Evolutionary conservation across 1,140 invertebrate genomes (phyloP).

Genomic region (Drosophila ironensis): DNA sequence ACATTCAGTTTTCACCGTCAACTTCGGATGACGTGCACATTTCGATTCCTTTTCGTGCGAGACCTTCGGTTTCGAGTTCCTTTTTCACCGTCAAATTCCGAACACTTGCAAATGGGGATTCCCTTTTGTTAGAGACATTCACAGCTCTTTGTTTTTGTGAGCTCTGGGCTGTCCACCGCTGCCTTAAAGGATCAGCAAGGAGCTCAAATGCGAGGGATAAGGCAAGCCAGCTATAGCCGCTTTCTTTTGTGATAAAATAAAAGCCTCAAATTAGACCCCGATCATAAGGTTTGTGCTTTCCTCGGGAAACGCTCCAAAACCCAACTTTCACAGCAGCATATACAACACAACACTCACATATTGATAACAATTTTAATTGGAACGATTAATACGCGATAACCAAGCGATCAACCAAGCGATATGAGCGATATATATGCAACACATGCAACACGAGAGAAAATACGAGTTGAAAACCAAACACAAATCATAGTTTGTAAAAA

Average conservation of each 20-base stretch:
- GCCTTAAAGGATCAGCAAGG: background rate
- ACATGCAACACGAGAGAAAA: constrained; percentile 24
- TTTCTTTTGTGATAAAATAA: constrained; percentile 40
- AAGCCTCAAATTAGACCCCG: constrained; percentile 7
- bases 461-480: constrained; percentile 55
- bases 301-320: too few relatives aligned
- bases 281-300: background rate
- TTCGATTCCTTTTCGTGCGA: too few relatives aligned
- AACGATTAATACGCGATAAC: constrained; percentile 18
- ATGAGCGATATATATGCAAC: constrained; percentile 14
- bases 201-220: constrained; percentile 8
- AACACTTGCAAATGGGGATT: too few relatives aligned
- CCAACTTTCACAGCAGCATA: too few relatives aligned
- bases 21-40: too few relatives aligned
- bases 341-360: background rate
- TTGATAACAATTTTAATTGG: constrained; percentile 38
- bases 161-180: too few relatives aligned
- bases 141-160: too few relatives aligned
- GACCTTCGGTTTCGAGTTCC: too few relatives aligned
- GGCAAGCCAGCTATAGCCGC: constrained; percentile 24
- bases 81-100: too few relatives aligned
- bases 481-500: constrained; percentile 62
- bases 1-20: too few relatives aligned
- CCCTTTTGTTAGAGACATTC: too few relatives aligned
- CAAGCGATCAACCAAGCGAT: constrained; percentile 17